Percentiles rank a stretch among this genome's conserved stretches.
Evolutionary conservation across 2,797 vertebrate genomes (phyloP).

Genomic region (Anolis apletophallus): DNA sequence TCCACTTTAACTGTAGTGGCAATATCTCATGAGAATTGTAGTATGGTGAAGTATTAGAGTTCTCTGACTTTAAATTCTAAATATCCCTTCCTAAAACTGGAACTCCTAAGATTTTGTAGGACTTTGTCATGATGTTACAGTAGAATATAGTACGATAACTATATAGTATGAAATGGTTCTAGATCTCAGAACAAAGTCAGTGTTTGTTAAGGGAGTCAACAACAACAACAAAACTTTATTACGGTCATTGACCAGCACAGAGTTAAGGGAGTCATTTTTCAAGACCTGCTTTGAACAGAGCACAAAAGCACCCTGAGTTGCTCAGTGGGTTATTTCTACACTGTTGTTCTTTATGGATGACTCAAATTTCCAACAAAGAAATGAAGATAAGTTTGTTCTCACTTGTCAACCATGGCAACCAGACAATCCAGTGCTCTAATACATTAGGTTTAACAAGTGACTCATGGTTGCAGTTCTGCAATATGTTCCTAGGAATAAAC

Average conservation of each 20-base stretch:
- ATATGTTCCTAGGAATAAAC: background rate
- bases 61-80: too few relatives aligned
- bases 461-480: background rate
- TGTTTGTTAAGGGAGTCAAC: background rate
- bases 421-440: background rate
- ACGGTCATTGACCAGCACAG: too few relatives aligned
- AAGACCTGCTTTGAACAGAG: background rate
- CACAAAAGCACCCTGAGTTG: too few relatives aligned
- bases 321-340: constrained; percentile 33
- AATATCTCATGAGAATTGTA: too few relatives aligned
- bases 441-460: constrained; percentile 27
- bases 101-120: too few relatives aligned
- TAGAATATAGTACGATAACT: too few relatives aligned
- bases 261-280: background rate
- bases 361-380: constrained; percentile 30
- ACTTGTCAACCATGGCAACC: background rate
- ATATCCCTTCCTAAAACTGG: too few relatives aligned
- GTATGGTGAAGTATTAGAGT: too few relatives aligned
- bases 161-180: too few relatives aligned
- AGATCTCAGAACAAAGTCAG: background rate
- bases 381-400: constrained; percentile 4
- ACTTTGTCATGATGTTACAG: too few relatives aligned
- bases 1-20: too few relatives aligned
- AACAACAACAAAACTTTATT: too few relatives aligned
- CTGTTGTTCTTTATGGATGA: constrained; percentile 23